Evolutionary conservation across 2,888 invertebrate species (phyloP).

Genomic region (Drosophila greeni): DNA sequence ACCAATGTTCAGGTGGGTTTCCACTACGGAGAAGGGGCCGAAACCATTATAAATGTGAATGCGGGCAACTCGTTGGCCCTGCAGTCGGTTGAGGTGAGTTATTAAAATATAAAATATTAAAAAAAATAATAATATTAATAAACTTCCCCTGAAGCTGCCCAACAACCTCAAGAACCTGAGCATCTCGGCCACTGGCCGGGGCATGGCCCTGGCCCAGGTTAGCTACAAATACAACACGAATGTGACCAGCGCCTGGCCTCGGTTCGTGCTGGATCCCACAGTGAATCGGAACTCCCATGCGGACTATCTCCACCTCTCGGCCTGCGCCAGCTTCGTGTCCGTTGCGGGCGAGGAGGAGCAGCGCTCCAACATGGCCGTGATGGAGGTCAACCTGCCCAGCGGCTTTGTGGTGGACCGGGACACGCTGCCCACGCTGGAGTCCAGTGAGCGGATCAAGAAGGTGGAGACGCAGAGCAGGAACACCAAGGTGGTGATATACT

Average conservation of each 20-base stretch:
- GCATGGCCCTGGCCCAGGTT: slow-evolving; percentile 88
- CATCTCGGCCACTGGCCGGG: slow-evolving; percentile 88
- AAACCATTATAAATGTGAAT: slow-evolving; percentile 83
- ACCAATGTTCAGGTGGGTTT: slow-evolving; percentile 81
- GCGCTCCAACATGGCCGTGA: slow-evolving; percentile 89
- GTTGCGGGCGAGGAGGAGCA: slow-evolving; percentile 79
- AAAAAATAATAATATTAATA: no score
- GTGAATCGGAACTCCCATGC: slow-evolving; percentile 91
- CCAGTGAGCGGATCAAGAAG: slow-evolving; percentile 80
- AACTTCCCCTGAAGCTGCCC: slow-evolving; percentile 75
- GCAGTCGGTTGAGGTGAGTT: slow-evolving; percentile 85
- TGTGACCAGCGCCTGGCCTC: slow-evolving; percentile 92
- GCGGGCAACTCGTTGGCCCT: slow-evolving; percentile 89
- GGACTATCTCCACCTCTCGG: slow-evolving; percentile 89
- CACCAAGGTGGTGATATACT: slow-evolving; percentile 85
- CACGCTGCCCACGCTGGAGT: slow-evolving; percentile 84
- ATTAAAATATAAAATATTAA: no score
- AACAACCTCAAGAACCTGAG: slow-evolving; percentile 82
- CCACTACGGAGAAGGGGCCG: slow-evolving; percentile 79
- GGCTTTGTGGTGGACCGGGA: slow-evolving; percentile 92
- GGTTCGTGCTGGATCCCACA: slow-evolving; percentile 92
- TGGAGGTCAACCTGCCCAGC: slow-evolving; percentile 93
- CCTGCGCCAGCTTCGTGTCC: slow-evolving; percentile 83
- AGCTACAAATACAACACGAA: slow-evolving; percentile 90
- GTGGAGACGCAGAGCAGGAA: slow-evolving; percentile 85